These are phyloP conservation scores for Ctena decussata DNA, from an alignment of 2,888 invertebrate species.

Conservation along the genomic window DNA sequence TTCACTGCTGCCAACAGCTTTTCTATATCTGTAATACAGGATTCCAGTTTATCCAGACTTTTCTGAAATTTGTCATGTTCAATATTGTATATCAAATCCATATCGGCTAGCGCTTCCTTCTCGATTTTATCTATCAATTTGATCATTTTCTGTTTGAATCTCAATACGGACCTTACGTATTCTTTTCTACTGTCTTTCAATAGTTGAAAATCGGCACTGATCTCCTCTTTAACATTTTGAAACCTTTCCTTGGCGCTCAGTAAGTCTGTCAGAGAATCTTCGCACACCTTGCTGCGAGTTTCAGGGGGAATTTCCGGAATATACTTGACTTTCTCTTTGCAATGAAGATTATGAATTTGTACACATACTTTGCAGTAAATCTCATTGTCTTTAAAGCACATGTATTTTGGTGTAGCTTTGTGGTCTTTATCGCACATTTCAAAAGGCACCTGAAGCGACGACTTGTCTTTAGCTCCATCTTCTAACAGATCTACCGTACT, in stretches of 20 bases:
- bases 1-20: slow-evolving; percentile 24
- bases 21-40: slow-evolving; percentile 34
- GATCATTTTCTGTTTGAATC: slow-evolving; percentile 44
- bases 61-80: slow-evolving; percentile 38
- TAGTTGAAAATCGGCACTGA: slow-evolving; percentile 15
- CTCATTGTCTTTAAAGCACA: slow-evolving; percentile 64
- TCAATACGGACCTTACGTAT: slow-evolving; percentile 48
- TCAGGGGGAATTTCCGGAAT: slow-evolving; percentile 66
- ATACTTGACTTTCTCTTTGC: slow-evolving; percentile 57
- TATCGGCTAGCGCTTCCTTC: slow-evolving; percentile 54
- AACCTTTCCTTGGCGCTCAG: slow-evolving; percentile 44
- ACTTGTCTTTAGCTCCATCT: not conserved
- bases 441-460: not conserved
- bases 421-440: slow-evolving; percentile 54
- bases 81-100: slow-evolving; percentile 42
- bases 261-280: slow-evolving; percentile 45
- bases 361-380: slow-evolving; percentile 61
- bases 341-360: slow-evolving; percentile 60
- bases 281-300: slow-evolving; percentile 31
- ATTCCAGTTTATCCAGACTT: slow-evolving; percentile 36
- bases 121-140: slow-evolving; percentile 51
- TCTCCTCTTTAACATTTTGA: slow-evolving; percentile 48
- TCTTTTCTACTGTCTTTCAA: slow-evolving; percentile 40
- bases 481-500: slow-evolving; percentile 11
- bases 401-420: slow-evolving; percentile 48